Evolutionary conservation across 2,797 vertebrate species (phyloP), one percentile per base, ranked within the genome.

Genomic region (Pempheris klunzingeri): DNA sequence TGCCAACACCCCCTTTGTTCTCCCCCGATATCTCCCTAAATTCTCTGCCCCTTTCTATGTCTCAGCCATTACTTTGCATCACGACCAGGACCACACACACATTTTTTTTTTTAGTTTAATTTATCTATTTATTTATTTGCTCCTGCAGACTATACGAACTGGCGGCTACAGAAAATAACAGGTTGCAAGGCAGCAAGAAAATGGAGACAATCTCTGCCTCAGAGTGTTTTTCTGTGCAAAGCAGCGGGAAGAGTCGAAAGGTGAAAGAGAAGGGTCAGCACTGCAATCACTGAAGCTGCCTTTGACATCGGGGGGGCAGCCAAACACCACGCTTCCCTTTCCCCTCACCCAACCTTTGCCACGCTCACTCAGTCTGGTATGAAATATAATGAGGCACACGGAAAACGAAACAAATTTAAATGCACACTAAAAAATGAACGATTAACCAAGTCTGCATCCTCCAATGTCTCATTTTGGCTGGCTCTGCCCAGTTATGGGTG

Each of bases 81-180:
- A 20, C 18, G 11, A 78, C 71, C 73, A 66, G 78, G 24, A 68
- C 36, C 49, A 60, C 57, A 67, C 58, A 28, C 24, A 47, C 34
- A 14, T 4, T 1, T n/a, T 10, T 49, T 63, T 69, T 68, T 47
- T 22, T n/a, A 8, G 32, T 54, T 53, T 20, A 18, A 4, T n/a
- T 32, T 32, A 32, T 32, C n/a, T n/a, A n/a, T n/a, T n/a, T 9
- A 20, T 58, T 30, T 55, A 28, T 64, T 49, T 2, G 3, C n/a
- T 20, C 49, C 34, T 66, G 34, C 22, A 62, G 39, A 81, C 55
- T 67, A 47, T 82, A 39, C 52, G 63, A 74, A 71, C 72, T 39
- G 39, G 43, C 0, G 13, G 69, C 63, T 44, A 66, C 44, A 83
- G 75, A 83, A 84, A 87, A 89, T 86, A 85, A 88, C 81, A 86